Conservation (phyloP, 35 echinoderm and acorn worm genomes). For the Amphiura filiformis region DNA sequence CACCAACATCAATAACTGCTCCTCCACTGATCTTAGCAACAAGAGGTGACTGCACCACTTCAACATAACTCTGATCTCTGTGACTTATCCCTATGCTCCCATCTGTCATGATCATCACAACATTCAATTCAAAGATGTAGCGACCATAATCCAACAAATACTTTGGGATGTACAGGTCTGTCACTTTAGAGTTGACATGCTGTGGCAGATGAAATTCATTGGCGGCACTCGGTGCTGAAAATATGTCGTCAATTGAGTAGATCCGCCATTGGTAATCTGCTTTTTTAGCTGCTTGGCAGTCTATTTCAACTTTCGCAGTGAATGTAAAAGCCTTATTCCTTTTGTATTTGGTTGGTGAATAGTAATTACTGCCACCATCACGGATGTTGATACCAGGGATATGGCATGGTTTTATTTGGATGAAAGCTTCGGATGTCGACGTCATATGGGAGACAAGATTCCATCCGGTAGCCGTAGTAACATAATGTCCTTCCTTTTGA, state of each 20-base stretch:
- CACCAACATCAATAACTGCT: constrained; percentile 35
- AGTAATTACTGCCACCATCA: constrained; percentile 42
- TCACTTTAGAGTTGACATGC: constrained; percentile 38
- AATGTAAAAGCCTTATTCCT: constrained; percentile 38
- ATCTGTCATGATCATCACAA: constrained; percentile 51
- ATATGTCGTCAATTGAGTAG: constrained; percentile 50
- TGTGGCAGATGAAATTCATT: constrained; percentile 47
- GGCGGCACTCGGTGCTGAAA: constrained; percentile 46
- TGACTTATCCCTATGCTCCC: constrained; percentile 52
- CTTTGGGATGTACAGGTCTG: constrained; percentile 60
- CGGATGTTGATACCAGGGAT: constrained; percentile 62
- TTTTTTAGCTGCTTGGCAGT: constrained; percentile 36
- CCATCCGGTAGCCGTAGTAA: constrained; percentile 35
- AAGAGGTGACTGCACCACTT: constrained; percentile 44
- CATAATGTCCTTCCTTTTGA: constrained; percentile 38
- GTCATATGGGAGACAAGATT: constrained; percentile 32
- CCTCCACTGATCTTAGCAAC: constrained; percentile 73
- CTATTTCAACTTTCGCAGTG: constrained; percentile 21
- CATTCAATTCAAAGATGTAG: constrained; percentile 62
- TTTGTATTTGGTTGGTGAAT: constrained; percentile 25
- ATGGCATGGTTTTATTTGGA: constrained; percentile 44
- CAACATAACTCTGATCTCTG: constrained; percentile 58
- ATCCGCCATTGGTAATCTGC: constrained; percentile 56
- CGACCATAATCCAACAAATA: constrained; percentile 72
- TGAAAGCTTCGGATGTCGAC: constrained; percentile 39